Conservation (phyloP, 2,888 invertebrate species). For the Drosophila prostipennis region DNA sequence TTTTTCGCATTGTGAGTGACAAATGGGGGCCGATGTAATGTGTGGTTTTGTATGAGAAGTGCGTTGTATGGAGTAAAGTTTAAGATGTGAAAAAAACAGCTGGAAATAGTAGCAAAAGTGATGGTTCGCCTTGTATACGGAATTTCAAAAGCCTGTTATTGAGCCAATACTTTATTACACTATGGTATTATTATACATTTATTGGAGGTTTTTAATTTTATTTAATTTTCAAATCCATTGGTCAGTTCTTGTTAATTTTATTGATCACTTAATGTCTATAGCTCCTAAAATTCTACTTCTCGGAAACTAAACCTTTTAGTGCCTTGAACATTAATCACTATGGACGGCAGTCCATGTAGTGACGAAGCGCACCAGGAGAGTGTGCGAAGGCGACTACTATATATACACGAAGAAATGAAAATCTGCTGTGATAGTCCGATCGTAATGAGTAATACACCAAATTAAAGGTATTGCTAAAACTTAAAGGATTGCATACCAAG, state of each 20-base stretch:
- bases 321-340: background rate
- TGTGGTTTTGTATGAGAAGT: constrained; percentile 11
- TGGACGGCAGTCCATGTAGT: no score
- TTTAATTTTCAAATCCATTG: background rate
- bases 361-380: no score
- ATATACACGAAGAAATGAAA: no score
- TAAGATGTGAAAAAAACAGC: background rate
- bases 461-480: no score
- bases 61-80: constrained; percentile 12
- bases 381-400: no score
- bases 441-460: no score
- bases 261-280: constrained; percentile 1
- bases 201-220: background rate
- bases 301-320: constrained; percentile 12
- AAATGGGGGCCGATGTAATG: constrained; percentile 24
- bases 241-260: background rate
- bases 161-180: no score
- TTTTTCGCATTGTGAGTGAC: constrained; percentile 28
- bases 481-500: no score
- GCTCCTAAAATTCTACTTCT: constrained; percentile 5
- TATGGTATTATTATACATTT: background rate
- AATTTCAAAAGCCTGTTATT: background rate
- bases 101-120: background rate
- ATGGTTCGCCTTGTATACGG: no score
- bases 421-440: no score